Evolutionary conservation across 2,797 vertebrate species (phyloP), one percentile per base, ranked within the genome.

Genomic region (Catamblyrhynchus diadema): DNA sequence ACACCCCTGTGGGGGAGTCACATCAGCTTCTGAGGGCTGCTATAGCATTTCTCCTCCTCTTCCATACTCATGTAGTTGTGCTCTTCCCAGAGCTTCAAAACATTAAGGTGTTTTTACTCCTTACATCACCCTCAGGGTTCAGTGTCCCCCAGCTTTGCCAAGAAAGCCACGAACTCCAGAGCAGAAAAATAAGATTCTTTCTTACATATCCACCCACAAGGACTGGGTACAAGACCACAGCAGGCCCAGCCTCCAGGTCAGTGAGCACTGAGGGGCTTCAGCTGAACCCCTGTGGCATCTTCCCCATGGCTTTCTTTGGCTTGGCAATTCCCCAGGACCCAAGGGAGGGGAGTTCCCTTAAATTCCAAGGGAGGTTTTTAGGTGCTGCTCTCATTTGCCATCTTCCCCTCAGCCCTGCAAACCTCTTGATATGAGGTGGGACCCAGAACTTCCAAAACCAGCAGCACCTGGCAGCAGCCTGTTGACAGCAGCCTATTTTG

Each of bases 201-300:
- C 54, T 44, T 16, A 24, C 14, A 35, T 16, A 1, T 16, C 25
- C 4, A 0, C 19, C 28, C 30, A 8, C 0, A 0, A 56, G 47
- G n/a, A 18, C 56, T 80, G 82, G 54, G 5, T 64, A 7, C 65
- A 53, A 21, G 16, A 81, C 10, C 23, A 9, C n/a, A 65, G 51
- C 86, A 67, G 33, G 14, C 18, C 32, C 48, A 64, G 48, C 24
- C 48, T 66, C 21, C 27, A 27, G 20, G 16, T 21, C 61, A 53
- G 51, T 5, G 3, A 81, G 33, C 28, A 28, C 42, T 27, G 3
- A 47, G 11, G 17, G 33, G 24, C 28, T 75, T 56, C 84, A 70
- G 8, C 70, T 65, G 50, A 91, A 18, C 9, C n/a, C 10, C 39
- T 45, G 3, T 1, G 0, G 32, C 5, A 2, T 48, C 45, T 80